Conservation (phyloP, 1,140 invertebrate species). For the Drosophila rhopaloa region DNA sequence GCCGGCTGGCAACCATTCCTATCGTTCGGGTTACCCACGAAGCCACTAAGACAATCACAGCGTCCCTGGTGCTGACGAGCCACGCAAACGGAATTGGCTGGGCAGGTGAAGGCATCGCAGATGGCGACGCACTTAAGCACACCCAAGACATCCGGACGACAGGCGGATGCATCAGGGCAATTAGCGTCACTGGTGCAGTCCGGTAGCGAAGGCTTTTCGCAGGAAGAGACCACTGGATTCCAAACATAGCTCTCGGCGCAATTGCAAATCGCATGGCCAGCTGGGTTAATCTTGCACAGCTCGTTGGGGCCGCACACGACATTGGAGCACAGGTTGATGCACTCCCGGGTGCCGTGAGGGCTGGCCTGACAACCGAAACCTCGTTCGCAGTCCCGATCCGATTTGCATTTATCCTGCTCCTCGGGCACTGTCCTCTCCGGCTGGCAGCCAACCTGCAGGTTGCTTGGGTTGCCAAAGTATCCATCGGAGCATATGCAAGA, state of each 20-base stretch:
- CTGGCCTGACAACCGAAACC: slow-evolving; percentile 87
- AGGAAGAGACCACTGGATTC: slow-evolving; percentile 91
- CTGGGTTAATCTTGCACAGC: slow-evolving; percentile 89
- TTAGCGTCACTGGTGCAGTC: slow-evolving; percentile 91
- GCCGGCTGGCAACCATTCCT: slow-evolving; percentile 91
- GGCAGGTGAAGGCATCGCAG: slow-evolving; percentile 92
- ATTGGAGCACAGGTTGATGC: slow-evolving; percentile 91
- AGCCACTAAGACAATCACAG: slow-evolving; percentile 92
- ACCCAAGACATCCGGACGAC: slow-evolving; percentile 92
- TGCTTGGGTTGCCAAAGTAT: slow-evolving; percentile 91
- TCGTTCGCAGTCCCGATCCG: slow-evolving; percentile 89
- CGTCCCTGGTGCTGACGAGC: slow-evolving; percentile 90
- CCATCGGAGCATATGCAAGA: slow-evolving; percentile 93
- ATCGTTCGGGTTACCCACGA: slow-evolving; percentile 94
- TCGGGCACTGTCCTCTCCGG: slow-evolving; percentile 86
- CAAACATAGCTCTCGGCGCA: slow-evolving; percentile 91
- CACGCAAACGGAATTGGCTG: slow-evolving; percentile 92
- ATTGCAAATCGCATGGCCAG: slow-evolving; percentile 89
- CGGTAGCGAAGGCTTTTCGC: slow-evolving; percentile 93
- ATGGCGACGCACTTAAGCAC: slow-evolving; percentile 92
- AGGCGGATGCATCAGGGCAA: slow-evolving; percentile 89
- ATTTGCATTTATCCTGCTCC: slow-evolving; percentile 87
- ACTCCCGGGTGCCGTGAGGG: slow-evolving; percentile 88
- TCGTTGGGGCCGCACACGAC: slow-evolving; percentile 93
- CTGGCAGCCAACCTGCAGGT: slow-evolving; percentile 91